phyloP scores from a whole-genome alignment of 1,140 invertebrate genomes.

The Himalopsyche phryganea region DNA sequence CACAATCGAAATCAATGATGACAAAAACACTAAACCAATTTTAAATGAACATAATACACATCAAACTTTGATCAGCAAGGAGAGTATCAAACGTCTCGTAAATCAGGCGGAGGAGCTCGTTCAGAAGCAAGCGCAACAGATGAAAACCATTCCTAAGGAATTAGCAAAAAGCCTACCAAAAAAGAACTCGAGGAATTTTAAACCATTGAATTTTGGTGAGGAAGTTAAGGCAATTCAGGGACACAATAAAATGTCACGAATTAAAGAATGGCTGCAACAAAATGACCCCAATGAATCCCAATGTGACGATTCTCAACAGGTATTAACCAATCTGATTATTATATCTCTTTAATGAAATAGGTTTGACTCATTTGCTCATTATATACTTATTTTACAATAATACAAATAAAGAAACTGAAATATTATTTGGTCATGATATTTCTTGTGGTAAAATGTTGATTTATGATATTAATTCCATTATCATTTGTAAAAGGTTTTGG shows the following conservation, averaged over 20 bases:
- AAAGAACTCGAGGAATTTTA: constrained; percentile 45
- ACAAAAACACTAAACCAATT: background rate
- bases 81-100: constrained; percentile 63
- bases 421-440: no score
- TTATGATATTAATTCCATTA: no score
- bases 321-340: no score
- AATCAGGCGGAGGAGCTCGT: constrained; percentile 71
- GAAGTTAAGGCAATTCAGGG: constrained; percentile 44
- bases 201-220: constrained; percentile 53
- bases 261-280: constrained; percentile 66
- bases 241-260: constrained; percentile 61
- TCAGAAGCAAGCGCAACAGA: constrained; percentile 48
- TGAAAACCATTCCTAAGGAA: constrained; percentile 39
- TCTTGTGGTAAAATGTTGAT: no score
- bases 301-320: constrained; percentile 42
- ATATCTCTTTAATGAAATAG: no score
- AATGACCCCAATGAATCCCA: constrained; percentile 43
- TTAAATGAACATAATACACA: background rate
- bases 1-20: background rate
- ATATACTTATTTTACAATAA: no score
- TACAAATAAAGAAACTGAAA: no score
- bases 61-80: constrained; percentile 42
- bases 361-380: no score
- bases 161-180: constrained; percentile 33
- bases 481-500: constrained; percentile 40